A percentile compares a stretch with the other conserved stretches of the same genome.
Evolutionary conservation across 2,113 vertebrate species (phyloP).

Genomic region (Notarius quadriscutis): DNA sequence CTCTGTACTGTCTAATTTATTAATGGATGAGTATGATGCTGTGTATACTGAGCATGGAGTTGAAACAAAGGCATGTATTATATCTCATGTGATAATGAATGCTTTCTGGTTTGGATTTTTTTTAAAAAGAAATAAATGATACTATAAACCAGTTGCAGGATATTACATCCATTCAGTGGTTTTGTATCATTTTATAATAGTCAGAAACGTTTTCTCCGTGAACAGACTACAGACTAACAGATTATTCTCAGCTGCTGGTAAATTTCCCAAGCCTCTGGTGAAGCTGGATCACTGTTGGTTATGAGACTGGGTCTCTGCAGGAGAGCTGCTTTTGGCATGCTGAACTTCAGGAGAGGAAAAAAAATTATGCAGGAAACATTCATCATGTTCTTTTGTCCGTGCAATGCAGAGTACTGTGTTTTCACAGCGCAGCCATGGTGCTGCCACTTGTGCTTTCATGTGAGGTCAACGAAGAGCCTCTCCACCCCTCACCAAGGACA

Average conservation of each 20-base stretch:
- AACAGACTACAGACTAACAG: not conserved
- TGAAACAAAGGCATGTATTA: not conserved
- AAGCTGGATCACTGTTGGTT: not conserved
- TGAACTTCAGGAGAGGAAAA: constrained; percentile 22
- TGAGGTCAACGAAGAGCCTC: constrained; percentile 50
- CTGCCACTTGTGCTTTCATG: constrained; percentile 47
- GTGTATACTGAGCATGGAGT: not conserved
- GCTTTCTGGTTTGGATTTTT: not conserved
- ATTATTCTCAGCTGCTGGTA: not conserved
- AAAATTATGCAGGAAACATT: constrained; percentile 42
- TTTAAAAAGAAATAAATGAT: not conserved
- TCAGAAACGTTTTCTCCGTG: not conserved
- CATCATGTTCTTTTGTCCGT: constrained; percentile 48
- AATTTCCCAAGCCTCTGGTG: constrained; percentile 22
- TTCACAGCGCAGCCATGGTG: constrained; percentile 33
- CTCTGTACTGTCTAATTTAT: not conserved
- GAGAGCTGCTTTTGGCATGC: constrained; percentile 19
- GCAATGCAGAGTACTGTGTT: constrained; percentile 45
- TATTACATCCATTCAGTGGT: not conserved
- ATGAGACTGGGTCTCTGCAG: constrained; percentile 5
- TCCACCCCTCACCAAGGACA: constrained; percentile 66
- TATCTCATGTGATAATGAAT: not conserved
- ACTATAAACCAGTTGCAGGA: not conserved
- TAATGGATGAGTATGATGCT: not conserved
- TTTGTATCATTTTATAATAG: not conserved